Percentiles rank a stretch among this genome's conserved stretches.
Conservation (phyloP, 2,888 invertebrate genomes). For the Eulithis prunata region DNA sequence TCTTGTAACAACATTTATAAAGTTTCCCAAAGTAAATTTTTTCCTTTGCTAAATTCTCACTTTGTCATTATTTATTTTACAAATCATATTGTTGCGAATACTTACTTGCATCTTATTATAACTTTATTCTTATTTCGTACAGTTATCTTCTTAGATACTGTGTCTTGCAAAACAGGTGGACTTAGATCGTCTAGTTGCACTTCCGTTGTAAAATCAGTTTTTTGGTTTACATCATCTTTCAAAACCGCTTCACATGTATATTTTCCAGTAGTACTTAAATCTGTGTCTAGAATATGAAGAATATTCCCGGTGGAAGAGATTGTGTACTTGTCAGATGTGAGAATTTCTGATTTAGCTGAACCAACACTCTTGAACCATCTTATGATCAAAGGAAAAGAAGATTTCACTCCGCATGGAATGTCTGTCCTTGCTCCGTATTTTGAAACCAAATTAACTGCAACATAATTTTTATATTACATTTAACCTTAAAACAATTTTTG, state of each 20-base stretch:
- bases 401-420: slow-evolving; percentile 33
- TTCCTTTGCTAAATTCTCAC: too few species aligned
- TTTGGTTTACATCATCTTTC: slow-evolving; percentile 10
- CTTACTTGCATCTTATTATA: slow-evolving; percentile 20
- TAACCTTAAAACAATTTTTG: too few species aligned
- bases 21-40: too few species aligned
- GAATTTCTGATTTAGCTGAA: slow-evolving; percentile 3
- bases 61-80: too few species aligned
- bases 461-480: too few species aligned
- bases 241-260: slow-evolving; percentile 37
- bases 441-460: slow-evolving; percentile 19
- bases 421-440: slow-evolving; percentile 25
- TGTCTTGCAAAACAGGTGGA: slow-evolving; percentile 12
- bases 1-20: too few species aligned
- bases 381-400: slow-evolving; percentile 26
- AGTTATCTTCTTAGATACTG: background rate
- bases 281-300: slow-evolving; percentile 32
- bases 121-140: slow-evolving; percentile 6
- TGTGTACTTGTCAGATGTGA: slow-evolving; percentile 22
- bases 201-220: slow-evolving; percentile 10
- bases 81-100: background rate
- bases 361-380: slow-evolving; percentile 30
- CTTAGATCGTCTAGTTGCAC: slow-evolving; percentile 28
- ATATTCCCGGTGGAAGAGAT: slow-evolving; percentile 27
- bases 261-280: slow-evolving; percentile 26